Evolutionary conservation across 1,140 invertebrate species (phyloP).

Genomic region (Metopolophium dirhodum): DNA sequence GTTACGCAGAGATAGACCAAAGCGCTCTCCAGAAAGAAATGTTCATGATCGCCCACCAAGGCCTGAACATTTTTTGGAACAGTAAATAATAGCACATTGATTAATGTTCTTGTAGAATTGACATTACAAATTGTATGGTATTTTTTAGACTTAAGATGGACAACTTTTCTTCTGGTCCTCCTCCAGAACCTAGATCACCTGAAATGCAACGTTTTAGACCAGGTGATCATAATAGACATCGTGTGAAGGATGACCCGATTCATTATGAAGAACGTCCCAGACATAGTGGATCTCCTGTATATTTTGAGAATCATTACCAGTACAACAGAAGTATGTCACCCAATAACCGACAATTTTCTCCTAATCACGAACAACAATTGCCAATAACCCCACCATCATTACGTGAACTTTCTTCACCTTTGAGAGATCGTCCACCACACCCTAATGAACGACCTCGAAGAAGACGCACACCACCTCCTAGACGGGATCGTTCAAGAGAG

Average conservation of each 20-base stretch:
- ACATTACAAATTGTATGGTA: not conserved
- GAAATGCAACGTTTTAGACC: constrained; percentile 34
- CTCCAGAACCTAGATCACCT: constrained; percentile 46
- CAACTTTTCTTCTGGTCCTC: constrained; percentile 34
- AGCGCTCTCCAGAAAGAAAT: constrained; percentile 3
- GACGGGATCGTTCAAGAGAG: constrained; percentile 42
- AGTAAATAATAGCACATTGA: constrained; percentile 10
- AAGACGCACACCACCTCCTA: constrained; percentile 1
- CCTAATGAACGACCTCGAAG: constrained; percentile 14
- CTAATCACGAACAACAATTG: constrained; percentile 22
- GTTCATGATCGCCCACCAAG: constrained; percentile 22
- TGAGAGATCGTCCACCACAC: constrained; percentile 32
- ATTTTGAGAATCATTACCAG: constrained; percentile 31
- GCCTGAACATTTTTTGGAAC: constrained; percentile 24
- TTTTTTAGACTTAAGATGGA: constrained; percentile 38
- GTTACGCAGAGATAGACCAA: constrained; percentile 31
- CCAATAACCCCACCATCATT: not conserved
- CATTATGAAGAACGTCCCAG: constrained; percentile 39
- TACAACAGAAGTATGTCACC: constrained; percentile 9
- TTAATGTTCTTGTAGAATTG: not conserved
- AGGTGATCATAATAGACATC: constrained; percentile 38
- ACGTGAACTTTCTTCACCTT: constrained; percentile 1
- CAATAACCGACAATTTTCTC: constrained; percentile 10
- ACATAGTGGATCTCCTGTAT: constrained; percentile 12
- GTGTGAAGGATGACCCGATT: not conserved